Evolutionary conservation across 1,140 invertebrate genomes (phyloP).

Genomic region (Stegodyphus mimosarum): DNA sequence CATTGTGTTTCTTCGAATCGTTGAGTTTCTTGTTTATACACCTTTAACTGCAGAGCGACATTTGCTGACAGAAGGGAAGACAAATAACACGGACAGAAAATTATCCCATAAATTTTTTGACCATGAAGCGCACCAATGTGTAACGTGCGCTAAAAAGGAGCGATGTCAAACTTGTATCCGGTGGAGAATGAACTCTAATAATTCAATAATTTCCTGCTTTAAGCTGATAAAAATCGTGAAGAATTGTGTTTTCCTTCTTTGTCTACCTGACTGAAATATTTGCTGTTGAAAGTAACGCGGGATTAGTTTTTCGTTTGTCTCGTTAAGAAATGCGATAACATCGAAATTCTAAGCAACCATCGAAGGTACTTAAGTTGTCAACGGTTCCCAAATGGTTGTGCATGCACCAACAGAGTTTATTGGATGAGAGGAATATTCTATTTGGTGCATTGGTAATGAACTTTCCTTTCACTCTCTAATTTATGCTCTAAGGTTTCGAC

Average conservation of each 20-base stretch:
- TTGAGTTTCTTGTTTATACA: constrained; percentile 15
- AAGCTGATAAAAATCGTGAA: constrained; percentile 37
- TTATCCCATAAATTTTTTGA: constrained; percentile 50
- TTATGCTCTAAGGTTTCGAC: too few species aligned
- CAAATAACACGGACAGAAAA: constrained; percentile 21
- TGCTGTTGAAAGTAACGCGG: not conserved
- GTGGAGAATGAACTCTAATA: constrained; percentile 21
- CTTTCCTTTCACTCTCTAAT: too few species aligned
- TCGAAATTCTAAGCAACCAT: constrained; percentile 23
- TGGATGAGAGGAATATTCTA: too few species aligned
- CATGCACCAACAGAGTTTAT: too few species aligned
- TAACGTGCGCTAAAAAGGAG: constrained; percentile 15
- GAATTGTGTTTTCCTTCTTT: constrained; percentile 1
- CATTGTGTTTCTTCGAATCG: not conserved
- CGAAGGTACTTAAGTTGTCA: constrained; percentile 40
- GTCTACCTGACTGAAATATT: constrained; percentile 51
- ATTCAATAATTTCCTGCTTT: constrained; percentile 51
- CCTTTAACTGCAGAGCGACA: not conserved
- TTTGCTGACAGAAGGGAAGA: constrained; percentile 32
- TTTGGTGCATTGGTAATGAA: too few species aligned
- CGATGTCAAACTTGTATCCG: constrained; percentile 35
- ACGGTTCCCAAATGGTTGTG: not conserved
- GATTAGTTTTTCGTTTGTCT: constrained; percentile 28
- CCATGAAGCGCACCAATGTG: constrained; percentile 29
- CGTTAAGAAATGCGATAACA: constrained; percentile 18